A percentile compares a stretch with the other conserved stretches of the same genome.
These are phyloP conservation scores for Leucania comma DNA, from an alignment of 2,888 invertebrate genomes.

Conservation along the genomic window DNA sequence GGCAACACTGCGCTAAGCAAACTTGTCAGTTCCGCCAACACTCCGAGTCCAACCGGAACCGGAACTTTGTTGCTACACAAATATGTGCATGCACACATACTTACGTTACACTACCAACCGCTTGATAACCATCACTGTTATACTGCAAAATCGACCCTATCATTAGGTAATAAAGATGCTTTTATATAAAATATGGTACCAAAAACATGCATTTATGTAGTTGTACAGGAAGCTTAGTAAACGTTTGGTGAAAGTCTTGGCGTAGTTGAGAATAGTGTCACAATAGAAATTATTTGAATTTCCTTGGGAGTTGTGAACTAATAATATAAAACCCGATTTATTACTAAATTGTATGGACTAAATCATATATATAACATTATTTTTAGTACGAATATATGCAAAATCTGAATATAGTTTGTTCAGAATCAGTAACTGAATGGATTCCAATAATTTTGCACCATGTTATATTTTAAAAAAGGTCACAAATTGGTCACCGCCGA, in stretches of 20 bases:
- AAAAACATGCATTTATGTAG: background rate
- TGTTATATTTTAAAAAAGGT: too few species aligned
- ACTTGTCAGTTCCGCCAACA: constrained; percentile 75
- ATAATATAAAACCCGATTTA: background rate
- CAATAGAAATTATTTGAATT: constrained; percentile 41
- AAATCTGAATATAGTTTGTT: too few species aligned
- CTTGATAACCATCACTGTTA: background rate
- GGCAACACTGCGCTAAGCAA: constrained; percentile 69
- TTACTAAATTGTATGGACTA: background rate
- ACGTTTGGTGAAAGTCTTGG: constrained; percentile 58
- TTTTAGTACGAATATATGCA: too few species aligned
- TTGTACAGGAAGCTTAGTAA: constrained; percentile 59
- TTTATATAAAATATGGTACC: background rate
- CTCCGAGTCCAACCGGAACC: constrained; percentile 68
- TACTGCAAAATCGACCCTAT: constrained; percentile 12
- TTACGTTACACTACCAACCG: constrained; percentile 23
- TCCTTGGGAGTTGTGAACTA: constrained; percentile 3
- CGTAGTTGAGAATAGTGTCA: constrained; percentile 49
- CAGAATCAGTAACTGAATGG: too few species aligned
- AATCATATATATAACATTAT: too few species aligned
- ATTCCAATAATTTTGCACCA: too few species aligned
- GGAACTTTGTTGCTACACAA: constrained; percentile 68
- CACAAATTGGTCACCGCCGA: too few species aligned
- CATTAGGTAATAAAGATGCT: background rate
- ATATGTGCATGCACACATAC: constrained; percentile 53